Evolutionary conservation across 2,797 vertebrate genomes (phyloP).

Genomic region (Australoheros facetus): DNA sequence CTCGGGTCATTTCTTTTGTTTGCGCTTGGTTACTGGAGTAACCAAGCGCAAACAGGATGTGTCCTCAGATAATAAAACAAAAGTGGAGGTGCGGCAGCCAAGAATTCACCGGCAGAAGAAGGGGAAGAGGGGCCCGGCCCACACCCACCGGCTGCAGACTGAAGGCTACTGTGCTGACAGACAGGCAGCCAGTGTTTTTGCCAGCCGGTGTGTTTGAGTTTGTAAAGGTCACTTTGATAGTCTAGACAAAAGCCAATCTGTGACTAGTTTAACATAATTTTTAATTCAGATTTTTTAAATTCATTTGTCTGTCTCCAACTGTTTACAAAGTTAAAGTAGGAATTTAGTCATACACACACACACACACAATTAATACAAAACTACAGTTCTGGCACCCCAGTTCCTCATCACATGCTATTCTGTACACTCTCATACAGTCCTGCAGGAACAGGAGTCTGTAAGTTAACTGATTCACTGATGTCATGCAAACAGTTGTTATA

Average conservation of each 20-base stretch:
- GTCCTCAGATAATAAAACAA: constrained; percentile 78
- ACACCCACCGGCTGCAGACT: constrained; percentile 41
- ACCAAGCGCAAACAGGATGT: constrained; percentile 79
- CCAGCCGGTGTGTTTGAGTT: constrained; percentile 26
- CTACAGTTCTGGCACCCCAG: constrained; percentile 4
- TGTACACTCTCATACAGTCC: constrained; percentile 26
- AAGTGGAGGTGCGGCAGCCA: constrained; percentile 63
- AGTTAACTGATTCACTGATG: constrained; percentile 70
- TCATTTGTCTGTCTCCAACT: constrained; percentile 6
- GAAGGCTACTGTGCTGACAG: constrained; percentile 35
- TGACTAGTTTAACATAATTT: constrained; percentile 19
- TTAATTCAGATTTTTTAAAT: constrained; percentile 15
- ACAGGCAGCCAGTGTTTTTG: constrained; percentile 1
- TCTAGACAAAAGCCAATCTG: constrained; percentile 9
- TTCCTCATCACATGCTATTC: constrained; percentile 2
- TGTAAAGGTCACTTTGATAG: constrained; percentile 20
- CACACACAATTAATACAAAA: neutral
- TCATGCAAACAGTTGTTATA: constrained; percentile 74
- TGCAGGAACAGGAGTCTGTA: constrained; percentile 46
- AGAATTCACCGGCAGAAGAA: constrained; percentile 59
- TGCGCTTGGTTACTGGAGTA: constrained; percentile 63
- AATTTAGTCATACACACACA: constrained; percentile 6
- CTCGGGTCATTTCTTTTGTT: constrained; percentile 69
- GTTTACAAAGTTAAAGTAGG: constrained; percentile 26
- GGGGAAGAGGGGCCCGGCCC: constrained; percentile 41